Evolutionary conservation across 2,113 vertebrate species (phyloP), one percentile per base, ranked within the genome.

Genomic region (Hippoglossus stenolepis): DNA sequence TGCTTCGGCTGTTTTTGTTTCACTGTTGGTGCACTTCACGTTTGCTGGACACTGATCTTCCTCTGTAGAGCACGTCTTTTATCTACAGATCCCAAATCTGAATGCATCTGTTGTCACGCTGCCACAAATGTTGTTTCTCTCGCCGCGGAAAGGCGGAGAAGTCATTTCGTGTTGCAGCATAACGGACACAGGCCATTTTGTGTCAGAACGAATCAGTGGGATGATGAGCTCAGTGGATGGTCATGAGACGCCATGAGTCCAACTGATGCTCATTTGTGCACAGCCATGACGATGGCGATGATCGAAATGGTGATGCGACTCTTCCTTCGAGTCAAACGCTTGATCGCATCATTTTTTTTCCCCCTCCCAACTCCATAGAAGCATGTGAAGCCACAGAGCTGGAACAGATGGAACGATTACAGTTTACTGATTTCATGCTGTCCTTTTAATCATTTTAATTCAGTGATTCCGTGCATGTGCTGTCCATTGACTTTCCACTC

Each of bases 191-290:
- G 85, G 89, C 75, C 82, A 87, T 87, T 89, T 85, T 75, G 60
- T 90, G 89, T 90, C 85, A 80, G 70, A 84, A 72, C 54, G 7
- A 81, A 91, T 91, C 84, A 85, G 77, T 62, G 73, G 57, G 71
- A 73, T 73, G 78, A 86, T 65, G 78, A 69, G 84, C 82, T 87
- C 38, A 26, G 72, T 82, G 78, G 73, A 82, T 3, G 65, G 64
- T 74, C 85, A 70, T 56, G 77, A 82, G 59, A 84, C 57, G 79
- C 77, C 77, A 81, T 12, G 72, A 75, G 75, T 80, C 80, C 72
- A 65, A 68, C 26, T 72, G 72, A 90, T 76, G 83, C 80, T 85
- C 86, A 84, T 89, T 86, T 78, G 70, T 80, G 77, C 73, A 77
- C 56, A 61, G 49, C 45, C 64, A 65, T 83, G 75, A 74, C 23